phyloP scores from a whole-genome alignment of 1,140 invertebrate species.

The Caenorhabditis latens region DNA sequence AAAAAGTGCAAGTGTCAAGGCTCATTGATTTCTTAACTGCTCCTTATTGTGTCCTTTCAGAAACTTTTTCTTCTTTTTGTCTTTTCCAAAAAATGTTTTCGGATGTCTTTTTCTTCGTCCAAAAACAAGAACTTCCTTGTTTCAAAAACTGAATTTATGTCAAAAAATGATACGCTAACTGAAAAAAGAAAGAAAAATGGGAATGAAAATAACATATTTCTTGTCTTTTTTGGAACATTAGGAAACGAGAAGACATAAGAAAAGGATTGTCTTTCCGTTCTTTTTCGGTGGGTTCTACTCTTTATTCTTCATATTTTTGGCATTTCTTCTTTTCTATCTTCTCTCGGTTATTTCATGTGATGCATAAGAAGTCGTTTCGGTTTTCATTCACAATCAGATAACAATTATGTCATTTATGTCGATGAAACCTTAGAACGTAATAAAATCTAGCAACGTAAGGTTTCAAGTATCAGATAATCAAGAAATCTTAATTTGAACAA shows the following conservation, averaged over 20 bases:
- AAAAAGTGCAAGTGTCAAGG: not conserved
- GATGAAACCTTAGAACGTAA: too few relatives aligned
- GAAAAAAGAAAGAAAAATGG: not conserved
- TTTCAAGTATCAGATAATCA: too few relatives aligned
- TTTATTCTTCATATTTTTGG: not conserved
- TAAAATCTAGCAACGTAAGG: too few relatives aligned
- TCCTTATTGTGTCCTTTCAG: too few relatives aligned
- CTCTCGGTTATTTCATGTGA: too few relatives aligned
- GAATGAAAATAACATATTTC: not conserved
- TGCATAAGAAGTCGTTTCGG: too few relatives aligned
- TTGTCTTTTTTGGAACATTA: conserved; percentile 9
- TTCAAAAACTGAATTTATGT: not conserved
- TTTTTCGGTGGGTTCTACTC: not conserved
- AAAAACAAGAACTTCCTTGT: not conserved
- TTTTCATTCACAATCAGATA: too few relatives aligned
- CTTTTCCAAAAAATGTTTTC: not conserved
- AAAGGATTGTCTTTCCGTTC: conserved; percentile 14
- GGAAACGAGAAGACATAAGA: conserved; percentile 14
- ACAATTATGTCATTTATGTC: too few relatives aligned
- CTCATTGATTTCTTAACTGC: not conserved
- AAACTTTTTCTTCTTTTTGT: not conserved
- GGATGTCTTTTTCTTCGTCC: not conserved
- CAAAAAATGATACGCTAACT: conserved; percentile 10
- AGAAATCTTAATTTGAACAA: too few relatives aligned
- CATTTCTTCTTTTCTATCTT: not conserved